Base-by-base conservation (phyloP, 2,113 vertebrate species). In the Fulica atra region DNA sequence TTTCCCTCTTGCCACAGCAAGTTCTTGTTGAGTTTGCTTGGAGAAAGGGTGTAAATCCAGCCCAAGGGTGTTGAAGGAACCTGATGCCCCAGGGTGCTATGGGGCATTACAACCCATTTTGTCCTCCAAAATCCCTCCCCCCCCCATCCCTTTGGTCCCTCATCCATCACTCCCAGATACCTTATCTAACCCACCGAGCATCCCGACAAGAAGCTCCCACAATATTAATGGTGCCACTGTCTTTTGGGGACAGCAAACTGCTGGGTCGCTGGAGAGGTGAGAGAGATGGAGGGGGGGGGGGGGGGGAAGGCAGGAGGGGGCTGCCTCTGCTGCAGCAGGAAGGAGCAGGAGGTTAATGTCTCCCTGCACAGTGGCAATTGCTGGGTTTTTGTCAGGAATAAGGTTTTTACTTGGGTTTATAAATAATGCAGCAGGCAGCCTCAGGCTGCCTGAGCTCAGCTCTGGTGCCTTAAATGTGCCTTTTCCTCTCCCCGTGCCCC, bases 201-300 rank as follows among this genome's bases (percentile, higher is more conserved):
- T 25, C 74, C 74, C 0, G 0, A 9, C 0, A 6, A 64, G 65
- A 31, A 11, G 16, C 18, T 38, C 7, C 2, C 3, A 71, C 28
- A 28, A 13, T 84, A 60, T 79, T 42, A 26, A 77, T n/a, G 68
- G 76, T 13, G 24, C 60, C 25, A 12, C 19, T 2, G 13, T 42
- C 17, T 83, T 91, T 46, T 51, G 68, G 90, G 53, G 56, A 16
- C 54, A 53, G 72, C 36, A 7, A 68, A 57, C 5, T 1, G 7
- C 14, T 0, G 1, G 59, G 68, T 53, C 29, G 2, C 16, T 2
- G 1, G 7, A 2, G 36, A 77, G 35, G 68, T 40, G 56, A 73
- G n/a, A 59, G 65, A 6, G 2, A 9, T 0, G 8, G 11, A 12
- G 42, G 42, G 21, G 21, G 29, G 66, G 28, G 69, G 66, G 53